phyloP scores from a whole-genome alignment of 2,888 invertebrate species.

The Deroplatys truncata region DNA sequence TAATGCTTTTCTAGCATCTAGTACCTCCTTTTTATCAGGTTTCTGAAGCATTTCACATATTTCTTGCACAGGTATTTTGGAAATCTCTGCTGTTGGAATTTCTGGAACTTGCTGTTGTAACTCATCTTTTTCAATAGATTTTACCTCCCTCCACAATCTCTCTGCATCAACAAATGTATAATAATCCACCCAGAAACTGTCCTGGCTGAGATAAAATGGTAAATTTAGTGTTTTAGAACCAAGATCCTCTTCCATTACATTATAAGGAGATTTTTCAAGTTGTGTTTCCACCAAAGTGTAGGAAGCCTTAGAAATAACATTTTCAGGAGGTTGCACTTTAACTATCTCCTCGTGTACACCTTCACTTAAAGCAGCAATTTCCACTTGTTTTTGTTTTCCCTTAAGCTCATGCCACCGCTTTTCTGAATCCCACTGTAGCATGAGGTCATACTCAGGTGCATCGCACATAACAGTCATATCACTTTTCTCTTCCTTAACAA shows the following conservation, averaged over 20 bases:
- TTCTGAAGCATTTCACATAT: not conserved
- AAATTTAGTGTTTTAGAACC: not conserved
- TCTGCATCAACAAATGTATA: slow-evolving; percentile 25
- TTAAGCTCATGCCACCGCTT: slow-evolving; percentile 34
- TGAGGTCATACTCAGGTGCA: not conserved
- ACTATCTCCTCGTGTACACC: not conserved
- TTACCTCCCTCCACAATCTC: slow-evolving; percentile 17
- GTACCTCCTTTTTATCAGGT: not conserved
- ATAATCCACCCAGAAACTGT: slow-evolving; percentile 22
- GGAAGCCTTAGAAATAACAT: not conserved
- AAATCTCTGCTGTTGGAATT: not conserved
- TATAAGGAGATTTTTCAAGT: not conserved
- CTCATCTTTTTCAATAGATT: not conserved
- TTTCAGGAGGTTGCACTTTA: not conserved
- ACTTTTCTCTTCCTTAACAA: not conserved
- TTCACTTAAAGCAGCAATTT: slow-evolving; percentile 4
- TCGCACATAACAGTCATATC: not conserved
- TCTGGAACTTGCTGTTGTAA: not conserved
- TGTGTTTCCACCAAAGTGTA: not conserved
- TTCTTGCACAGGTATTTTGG: not conserved
- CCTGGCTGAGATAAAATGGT: not conserved
- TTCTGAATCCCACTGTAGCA: slow-evolving; percentile 33
- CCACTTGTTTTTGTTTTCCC: slow-evolving; percentile 9
- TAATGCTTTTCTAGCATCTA: not conserved
- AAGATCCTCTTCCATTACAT: not conserved